Evolutionary conservation across 2,888 invertebrate species (phyloP), one percentile per base, ranked within the genome.

Genomic region (Branchipolynoe longqiensis): DNA sequence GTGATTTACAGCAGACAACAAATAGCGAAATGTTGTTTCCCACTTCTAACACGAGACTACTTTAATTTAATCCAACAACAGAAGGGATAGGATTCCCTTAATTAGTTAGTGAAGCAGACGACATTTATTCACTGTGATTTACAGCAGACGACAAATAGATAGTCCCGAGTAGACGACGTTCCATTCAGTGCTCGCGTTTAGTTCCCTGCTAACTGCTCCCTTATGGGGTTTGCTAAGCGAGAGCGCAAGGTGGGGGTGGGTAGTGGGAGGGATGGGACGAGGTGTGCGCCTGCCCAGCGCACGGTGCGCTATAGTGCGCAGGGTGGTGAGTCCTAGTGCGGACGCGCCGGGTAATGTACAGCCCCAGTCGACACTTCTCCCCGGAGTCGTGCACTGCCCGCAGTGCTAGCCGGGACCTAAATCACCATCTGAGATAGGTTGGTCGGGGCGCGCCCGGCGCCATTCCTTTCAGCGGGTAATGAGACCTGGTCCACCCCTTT

Each of bases 341-440:
- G n/a, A 8, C 48, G 48, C 48, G 28, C 62, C 31, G 62, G 62
- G 31, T 62, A 31, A 62, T 31, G 62, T 62, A 62, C 62, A 62
- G 28, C 62, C 31, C 6, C 12, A 25, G 62, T 62, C 28, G 62
- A 62, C 28, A 14, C 28, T 62, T n/a, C n/a, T n/a, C n/a, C 3
- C 28, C 31, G 28, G 62, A 14, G 62, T 31, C 25, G 28, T 28
- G 31, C 14, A 31, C n/a, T 62, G 28, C 28, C 25, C 62, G 14
- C 25, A 18, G 28, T 28, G 62, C 62, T 28, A 62, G 62, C 31
- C 62, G 31, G 62, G 14, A 25, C 12, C 69, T 69, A 69, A 69
- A 69, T 69, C 69, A 69, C 69, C 58, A n/a, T 36, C 69, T 69
- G 22, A 69, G 69, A 69, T 69, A 18, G 36, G 69, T 38, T 14